A percentile compares a stretch with the other conserved stretches of the same genome.
Conservation (phyloP, 2,113 vertebrate species). For the Rutilus rutilus region DNA sequence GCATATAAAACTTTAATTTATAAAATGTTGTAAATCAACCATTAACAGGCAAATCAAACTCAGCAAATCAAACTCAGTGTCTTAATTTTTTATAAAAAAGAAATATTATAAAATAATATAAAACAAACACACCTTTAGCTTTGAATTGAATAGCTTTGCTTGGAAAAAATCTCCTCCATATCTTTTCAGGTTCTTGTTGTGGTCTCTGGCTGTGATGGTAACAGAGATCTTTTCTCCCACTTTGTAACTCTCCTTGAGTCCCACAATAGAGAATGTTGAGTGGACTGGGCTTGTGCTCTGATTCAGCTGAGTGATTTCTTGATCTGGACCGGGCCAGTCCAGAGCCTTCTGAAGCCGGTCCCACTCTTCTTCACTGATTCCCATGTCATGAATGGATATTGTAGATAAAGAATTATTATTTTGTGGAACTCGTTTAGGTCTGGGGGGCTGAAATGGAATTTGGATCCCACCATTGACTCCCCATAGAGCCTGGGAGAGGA, state of each 20-base stretch:
- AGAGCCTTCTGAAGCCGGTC: neutral
- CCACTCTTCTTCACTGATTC: constrained; percentile 14
- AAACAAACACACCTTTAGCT: neutral
- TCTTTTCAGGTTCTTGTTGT: constrained; percentile 1
- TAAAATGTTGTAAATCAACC: no score
- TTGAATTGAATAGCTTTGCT: constrained; percentile 3
- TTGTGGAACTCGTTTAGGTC: no score
- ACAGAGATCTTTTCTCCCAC: neutral
- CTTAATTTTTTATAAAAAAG: no score
- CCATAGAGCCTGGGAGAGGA: no score
- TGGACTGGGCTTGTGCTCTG: constrained; percentile 8
- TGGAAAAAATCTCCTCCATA: constrained; percentile 9
- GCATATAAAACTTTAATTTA: no score
- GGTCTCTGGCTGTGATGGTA: constrained; percentile 8
- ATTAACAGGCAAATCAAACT: no score
- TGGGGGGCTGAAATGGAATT: no score
- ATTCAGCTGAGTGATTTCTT: neutral
- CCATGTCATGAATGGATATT: neutral
- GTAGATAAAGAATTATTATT: no score
- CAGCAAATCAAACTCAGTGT: no score
- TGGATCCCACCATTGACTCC: no score
- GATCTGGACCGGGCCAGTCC: neutral
- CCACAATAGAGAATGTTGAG: constrained; percentile 8
- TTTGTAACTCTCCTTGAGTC: neutral
- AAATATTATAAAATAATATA: neutral